phyloP scores from a whole-genome alignment of 2,888 invertebrate genomes.

The Tribolium freemani region DNA sequence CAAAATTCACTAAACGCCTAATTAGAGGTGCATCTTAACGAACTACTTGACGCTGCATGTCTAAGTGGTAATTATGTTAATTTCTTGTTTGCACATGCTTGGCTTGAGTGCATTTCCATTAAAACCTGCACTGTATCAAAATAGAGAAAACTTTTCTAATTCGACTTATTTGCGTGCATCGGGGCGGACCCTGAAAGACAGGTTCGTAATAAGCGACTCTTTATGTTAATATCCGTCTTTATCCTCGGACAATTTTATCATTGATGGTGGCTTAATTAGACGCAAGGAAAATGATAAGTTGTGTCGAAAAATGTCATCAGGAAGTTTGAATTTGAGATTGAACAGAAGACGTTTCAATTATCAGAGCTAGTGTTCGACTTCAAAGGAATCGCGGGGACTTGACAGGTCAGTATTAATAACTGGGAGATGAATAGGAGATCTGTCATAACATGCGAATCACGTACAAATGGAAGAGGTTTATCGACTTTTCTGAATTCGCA shows the following conservation, averaged over 20 bases:
- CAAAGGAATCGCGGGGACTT: background rate
- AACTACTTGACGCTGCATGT: background rate
- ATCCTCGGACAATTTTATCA: constrained; percentile 16
- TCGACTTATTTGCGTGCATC: constrained; percentile 7
- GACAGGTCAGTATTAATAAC: background rate
- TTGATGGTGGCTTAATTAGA: constrained; percentile 24
- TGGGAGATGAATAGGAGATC: background rate
- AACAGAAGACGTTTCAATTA: constrained; percentile 33
- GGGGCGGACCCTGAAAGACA: constrained; percentile 30
- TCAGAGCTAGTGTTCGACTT: constrained; percentile 22
- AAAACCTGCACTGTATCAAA: background rate
- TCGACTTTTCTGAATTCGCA: background rate
- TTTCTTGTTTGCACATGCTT: background rate
- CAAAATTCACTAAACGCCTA: background rate
- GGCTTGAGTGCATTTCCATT: background rate
- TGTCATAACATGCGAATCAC: background rate
- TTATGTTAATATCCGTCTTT: constrained; percentile 29
- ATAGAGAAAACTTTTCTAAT: background rate
- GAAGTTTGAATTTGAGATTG: constrained; percentile 15
- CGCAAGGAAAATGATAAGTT: constrained; percentile 6
- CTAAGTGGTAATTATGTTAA: background rate
- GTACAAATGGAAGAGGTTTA: background rate
- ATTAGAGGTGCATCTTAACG: background rate
- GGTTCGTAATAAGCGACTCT: constrained; percentile 22
- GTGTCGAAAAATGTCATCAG: background rate